A percentile compares a stretch with the other conserved stretches of the same genome.
These are phyloP conservation scores for Dipodomys ordii DNA, from an alignment of 2,113 vertebrate species.

Conservation along the genomic window DNA sequence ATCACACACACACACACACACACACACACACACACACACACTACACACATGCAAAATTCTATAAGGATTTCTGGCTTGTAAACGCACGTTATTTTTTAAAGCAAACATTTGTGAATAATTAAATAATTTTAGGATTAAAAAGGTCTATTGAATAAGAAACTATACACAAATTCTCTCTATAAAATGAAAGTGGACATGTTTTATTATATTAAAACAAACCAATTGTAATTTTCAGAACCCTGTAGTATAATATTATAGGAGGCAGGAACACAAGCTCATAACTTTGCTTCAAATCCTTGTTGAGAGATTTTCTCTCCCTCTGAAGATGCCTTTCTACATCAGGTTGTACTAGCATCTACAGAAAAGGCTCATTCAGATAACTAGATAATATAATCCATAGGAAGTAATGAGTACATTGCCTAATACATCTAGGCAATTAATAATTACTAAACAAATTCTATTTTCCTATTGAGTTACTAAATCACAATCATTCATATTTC, in stretches of 20 bases:
- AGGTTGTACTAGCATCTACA: background rate
- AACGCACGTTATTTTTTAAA: background rate
- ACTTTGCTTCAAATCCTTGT: background rate
- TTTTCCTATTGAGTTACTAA: background rate
- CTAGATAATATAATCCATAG: conserved; percentile 23
- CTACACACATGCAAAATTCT: background rate
- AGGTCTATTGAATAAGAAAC: background rate
- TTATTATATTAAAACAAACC: background rate
- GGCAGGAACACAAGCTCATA: background rate
- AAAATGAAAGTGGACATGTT: background rate
- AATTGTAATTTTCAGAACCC: too few relatives aligned
- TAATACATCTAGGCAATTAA: background rate
- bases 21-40: background rate
- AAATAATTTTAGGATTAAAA: background rate
- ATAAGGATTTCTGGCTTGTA: background rate
- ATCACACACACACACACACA: background rate
- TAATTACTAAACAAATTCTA: background rate
- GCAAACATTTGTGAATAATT: background rate
- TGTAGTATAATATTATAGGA: background rate
- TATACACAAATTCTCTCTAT: background rate
- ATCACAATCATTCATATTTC: background rate
- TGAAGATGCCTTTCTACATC: background rate
- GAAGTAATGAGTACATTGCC: conserved; percentile 12
- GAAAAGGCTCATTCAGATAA: conserved; percentile 37
- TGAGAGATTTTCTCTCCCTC: background rate